These are phyloP conservation scores for Halcyon chelicuti DNA, from an alignment of 2,797 vertebrate species.

Conservation along the genomic window DNA sequence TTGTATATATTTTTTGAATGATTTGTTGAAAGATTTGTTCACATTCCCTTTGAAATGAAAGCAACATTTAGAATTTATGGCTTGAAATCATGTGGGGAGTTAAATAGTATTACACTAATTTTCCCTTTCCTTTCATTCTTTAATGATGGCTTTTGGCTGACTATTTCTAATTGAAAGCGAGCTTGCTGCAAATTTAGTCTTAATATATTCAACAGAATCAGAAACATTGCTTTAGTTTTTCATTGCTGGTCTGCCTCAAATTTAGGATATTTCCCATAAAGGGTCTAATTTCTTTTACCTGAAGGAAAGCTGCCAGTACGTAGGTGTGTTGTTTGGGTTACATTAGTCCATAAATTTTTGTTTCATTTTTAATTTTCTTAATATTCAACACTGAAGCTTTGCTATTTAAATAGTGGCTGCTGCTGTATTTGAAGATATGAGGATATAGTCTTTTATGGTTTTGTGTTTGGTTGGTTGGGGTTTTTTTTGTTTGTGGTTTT, in stretches of 20 bases:
- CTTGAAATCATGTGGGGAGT: not conserved
- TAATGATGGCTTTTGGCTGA: not conserved
- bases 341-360: not conserved
- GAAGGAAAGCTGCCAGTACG: not conserved
- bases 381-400: not conserved
- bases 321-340: not conserved
- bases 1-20: not conserved
- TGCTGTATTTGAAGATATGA: not conserved
- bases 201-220: not conserved
- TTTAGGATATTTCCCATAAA: not conserved
- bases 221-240: not conserved
- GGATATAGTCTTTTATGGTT: not conserved
- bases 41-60: not conserved
- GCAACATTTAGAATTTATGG: not conserved
- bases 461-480: too few relatives aligned
- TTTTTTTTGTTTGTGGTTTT: too few relatives aligned
- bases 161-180: not conserved
- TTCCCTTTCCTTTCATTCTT: not conserved
- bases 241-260: not conserved
- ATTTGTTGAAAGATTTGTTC: not conserved
- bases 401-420: not conserved
- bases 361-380: not conserved
- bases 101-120: not conserved
- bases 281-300: not conserved
- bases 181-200: not conserved